phyloP scores from a whole-genome alignment of 92 coral and sea anemone species.

The Palythoa caribaeorum region DNA sequence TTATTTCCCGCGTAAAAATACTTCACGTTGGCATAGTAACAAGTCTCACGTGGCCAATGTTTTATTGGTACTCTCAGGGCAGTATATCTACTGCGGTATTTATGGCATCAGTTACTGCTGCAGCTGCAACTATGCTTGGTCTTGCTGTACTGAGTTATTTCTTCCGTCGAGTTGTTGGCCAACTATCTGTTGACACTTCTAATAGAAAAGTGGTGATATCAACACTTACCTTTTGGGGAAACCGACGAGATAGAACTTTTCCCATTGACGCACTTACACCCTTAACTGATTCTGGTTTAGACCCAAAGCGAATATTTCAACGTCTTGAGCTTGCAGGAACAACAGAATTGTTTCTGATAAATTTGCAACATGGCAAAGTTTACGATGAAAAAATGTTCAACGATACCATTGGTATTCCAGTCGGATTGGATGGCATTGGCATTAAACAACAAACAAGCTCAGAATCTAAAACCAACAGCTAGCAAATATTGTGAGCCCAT shows the following conservation, averaged over 20 bases:
- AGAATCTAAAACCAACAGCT: not conserved
- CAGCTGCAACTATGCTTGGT: constrained; percentile 83
- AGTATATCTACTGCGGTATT: constrained; percentile 56
- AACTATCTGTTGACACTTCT: constrained; percentile 59
- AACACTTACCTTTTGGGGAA: constrained; percentile 88
- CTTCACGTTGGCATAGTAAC: constrained; percentile 74
- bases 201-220: constrained; percentile 69
- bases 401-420: constrained; percentile 60
- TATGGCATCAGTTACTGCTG: constrained; percentile 66
- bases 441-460: not conserved
- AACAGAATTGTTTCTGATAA: constrained; percentile 67
- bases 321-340: constrained; percentile 64
- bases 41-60: constrained; percentile 76
- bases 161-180: constrained; percentile 84
- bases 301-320: constrained; percentile 74
- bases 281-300: constrained; percentile 74
- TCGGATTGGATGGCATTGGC: not conserved
- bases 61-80: constrained; percentile 75
- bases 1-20: constrained; percentile 69
- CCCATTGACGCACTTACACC: constrained; percentile 63
- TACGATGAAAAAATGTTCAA: constrained; percentile 52
- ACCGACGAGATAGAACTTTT: constrained; percentile 67
- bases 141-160: constrained; percentile 81
- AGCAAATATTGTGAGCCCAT: too few species aligned
- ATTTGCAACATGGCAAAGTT: constrained; percentile 77